A percentile compares a stretch with the other conserved stretches of the same genome.
These are phyloP conservation scores for Pithys albifrons DNA, from an alignment of 2,113 vertebrate species.

Conservation along the genomic window DNA sequence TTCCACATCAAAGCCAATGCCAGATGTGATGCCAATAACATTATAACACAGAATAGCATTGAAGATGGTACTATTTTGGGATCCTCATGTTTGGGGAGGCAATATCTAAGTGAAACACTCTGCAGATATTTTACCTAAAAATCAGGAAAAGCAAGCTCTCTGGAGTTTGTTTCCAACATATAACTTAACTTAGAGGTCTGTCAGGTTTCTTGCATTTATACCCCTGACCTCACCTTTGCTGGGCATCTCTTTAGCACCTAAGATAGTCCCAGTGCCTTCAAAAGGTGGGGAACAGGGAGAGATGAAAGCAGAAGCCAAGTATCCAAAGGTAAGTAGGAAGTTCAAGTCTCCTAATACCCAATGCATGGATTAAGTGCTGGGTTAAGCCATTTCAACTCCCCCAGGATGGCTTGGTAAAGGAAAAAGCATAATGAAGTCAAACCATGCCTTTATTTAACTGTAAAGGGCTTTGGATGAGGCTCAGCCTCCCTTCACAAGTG, in stretches of 20 bases:
- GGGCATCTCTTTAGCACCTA: background rate
- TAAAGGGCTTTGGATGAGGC: background rate
- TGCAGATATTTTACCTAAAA: conserved; percentile 12
- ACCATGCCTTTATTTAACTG: background rate
- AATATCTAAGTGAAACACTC: background rate
- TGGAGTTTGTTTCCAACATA: background rate
- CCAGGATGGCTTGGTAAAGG: background rate
- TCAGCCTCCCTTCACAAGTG: background rate
- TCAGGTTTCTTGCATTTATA: background rate
- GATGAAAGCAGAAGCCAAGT: background rate
- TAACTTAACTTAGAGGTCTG: background rate
- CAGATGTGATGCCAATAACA: conserved; percentile 46
- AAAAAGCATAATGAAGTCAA: background rate
- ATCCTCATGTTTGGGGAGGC: background rate
- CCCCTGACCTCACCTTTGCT: background rate
- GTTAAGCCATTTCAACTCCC: background rate
- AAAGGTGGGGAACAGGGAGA: background rate
- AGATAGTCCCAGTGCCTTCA: background rate
- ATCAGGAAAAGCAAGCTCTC: background rate
- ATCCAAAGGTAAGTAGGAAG: background rate
- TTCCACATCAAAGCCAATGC: conserved; percentile 24
- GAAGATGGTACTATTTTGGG: conserved; percentile 14
- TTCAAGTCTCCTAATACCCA: background rate
- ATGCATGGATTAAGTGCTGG: background rate
- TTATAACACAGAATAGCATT: background rate